Conservation (phyloP, 2,888 invertebrate genomes). For the Pollenia amentaria region DNA sequence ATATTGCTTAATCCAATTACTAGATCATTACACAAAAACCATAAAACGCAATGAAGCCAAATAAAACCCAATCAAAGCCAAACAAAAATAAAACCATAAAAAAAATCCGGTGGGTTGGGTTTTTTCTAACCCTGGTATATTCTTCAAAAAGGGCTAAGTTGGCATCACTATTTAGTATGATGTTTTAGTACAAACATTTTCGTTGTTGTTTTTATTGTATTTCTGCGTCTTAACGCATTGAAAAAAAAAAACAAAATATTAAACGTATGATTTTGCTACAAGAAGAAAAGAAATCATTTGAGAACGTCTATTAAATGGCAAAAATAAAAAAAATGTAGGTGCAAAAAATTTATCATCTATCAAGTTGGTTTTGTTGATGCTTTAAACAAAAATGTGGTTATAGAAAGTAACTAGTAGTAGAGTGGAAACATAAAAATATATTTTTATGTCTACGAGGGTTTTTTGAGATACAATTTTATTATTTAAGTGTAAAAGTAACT, state of each 20-base stretch:
- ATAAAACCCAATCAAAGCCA: no score
- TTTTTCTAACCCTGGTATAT: no score
- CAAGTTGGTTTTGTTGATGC: slow-evolving; percentile 5
- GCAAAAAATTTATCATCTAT: slow-evolving; percentile 15
- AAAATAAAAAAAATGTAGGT: slow-evolving; percentile 12
- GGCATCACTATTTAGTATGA: background rate
- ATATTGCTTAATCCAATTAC: no score
- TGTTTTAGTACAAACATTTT: slow-evolving; percentile 16
- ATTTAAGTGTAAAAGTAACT: no score
- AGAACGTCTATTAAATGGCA: slow-evolving; percentile 48
- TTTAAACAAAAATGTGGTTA: slow-evolving; percentile 26
- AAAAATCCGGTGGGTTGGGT: no score
- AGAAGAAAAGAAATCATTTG: slow-evolving; percentile 41
- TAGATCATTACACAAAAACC: no score
- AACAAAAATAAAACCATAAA: no score
- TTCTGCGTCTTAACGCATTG: slow-evolving; percentile 28
- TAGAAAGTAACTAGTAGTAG: slow-evolving; percentile 22
- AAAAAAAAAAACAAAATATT: slow-evolving; percentile 14
- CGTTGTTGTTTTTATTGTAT: slow-evolving; percentile 21
- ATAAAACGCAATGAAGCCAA: no score
- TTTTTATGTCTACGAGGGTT: background rate
- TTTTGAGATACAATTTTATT: no score
- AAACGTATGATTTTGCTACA: slow-evolving; percentile 37
- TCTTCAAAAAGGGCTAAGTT: no score
- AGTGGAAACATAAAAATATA: background rate